Evolutionary conservation across 1,140 invertebrate species (phyloP), one percentile per base, ranked within the genome.

Genomic region (Drosophila biarmipes): DNA sequence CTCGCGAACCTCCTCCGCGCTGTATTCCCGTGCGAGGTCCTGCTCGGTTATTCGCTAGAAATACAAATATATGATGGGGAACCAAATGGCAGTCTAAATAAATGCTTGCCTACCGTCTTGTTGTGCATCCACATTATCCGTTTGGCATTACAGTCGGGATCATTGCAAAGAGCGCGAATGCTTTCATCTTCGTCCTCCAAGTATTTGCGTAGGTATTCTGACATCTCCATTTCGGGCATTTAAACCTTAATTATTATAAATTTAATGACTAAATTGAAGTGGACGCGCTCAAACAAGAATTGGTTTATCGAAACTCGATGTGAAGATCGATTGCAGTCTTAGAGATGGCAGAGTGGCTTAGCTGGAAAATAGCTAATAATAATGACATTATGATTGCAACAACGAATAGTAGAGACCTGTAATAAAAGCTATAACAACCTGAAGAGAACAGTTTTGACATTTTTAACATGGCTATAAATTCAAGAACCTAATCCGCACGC

Each of bases 31-130:
- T 2, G 8, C 17, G 1, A 86, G 10, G 21, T 86, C 82, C 6
- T 78, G 58, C 0, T 1, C 15, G 0, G 74, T 86, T 5, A 86
- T 55, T 67, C 59, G 72, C 82, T 85, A 10, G 0, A n/a, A 29
- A 2, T n/a, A 8, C 5, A 35, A 19, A 17, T 42, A 11, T 10
- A 4, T 1, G 14, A 17, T 27, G 4, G 1, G n/a, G 2, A 38
- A 38, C n/a, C 3, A n/a, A 2, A 15, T 4, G 17, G 21, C 2
- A 14, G 5, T n/a, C 0, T 2, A 11, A n/a, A 14, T 0, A 17
- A 24, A 56, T 4, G 15, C 4, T 14, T 3, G 5, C 31, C 46
- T 14, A 12, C 27, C 6, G 10, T 15, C 48, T 56, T 17, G 2
- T 34, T 21, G 17, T 48, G 69, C 61, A 63, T 45, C 58, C 24